Evolutionary conservation across 2,797 vertebrate genomes (phyloP).

Genomic region (Ibycter americanus): DNA sequence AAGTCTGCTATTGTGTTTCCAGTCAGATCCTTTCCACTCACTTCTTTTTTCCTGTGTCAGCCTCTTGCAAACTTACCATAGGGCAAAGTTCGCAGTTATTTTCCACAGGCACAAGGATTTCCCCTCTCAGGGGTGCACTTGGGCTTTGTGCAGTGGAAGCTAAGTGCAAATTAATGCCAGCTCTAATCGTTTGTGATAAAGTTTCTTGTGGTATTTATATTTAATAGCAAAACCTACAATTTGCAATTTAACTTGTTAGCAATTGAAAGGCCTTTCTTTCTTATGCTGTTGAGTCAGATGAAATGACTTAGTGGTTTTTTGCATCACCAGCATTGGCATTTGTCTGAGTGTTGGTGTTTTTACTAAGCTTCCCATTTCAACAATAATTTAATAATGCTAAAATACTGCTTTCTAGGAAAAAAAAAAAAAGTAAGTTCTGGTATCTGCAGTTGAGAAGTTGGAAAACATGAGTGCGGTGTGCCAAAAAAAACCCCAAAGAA

Average conservation of each 20-base stretch:
- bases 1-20: conserved; percentile 58
- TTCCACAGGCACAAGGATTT: conserved; percentile 39
- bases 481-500: neutral
- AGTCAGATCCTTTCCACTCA: conserved; percentile 46
- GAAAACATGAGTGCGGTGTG: neutral
- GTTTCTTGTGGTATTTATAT: neutral
- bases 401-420: neutral
- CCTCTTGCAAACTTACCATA: neutral
- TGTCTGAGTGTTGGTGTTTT: neutral
- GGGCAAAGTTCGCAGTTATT: conserved; percentile 39
- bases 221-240: neutral
- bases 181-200: neutral
- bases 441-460: neutral
- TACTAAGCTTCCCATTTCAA: neutral
- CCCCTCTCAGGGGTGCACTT: conserved; percentile 21
- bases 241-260: neutral
- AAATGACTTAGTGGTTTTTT: conserved; percentile 1
- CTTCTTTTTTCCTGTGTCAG: conserved; percentile 41
- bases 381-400: neutral
- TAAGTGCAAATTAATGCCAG: conserved; percentile 7
- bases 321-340: neutral
- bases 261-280: neutral
- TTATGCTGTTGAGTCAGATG: neutral
- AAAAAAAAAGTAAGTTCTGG: neutral
- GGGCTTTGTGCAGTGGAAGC: conserved; percentile 11